These are phyloP conservation scores for Axinella damicornis DNA, from an alignment of 37 sponge, comb jelly and placozoan species.

Conservation along the genomic window DNA sequence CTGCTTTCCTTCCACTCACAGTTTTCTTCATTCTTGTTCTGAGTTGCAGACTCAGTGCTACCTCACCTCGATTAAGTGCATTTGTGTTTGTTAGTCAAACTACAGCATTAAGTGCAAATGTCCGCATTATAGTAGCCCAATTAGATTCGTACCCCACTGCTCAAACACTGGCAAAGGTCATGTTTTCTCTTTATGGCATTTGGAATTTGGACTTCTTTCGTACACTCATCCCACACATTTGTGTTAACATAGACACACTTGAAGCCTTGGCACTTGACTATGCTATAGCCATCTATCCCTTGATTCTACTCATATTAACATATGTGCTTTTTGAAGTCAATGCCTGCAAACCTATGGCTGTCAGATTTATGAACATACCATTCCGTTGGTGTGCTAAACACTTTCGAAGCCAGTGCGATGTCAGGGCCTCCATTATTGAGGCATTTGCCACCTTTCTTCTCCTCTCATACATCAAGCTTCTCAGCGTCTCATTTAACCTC, in stretches of 20 bases:
- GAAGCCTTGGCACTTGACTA: constrained; percentile 19
- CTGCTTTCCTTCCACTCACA: constrained; percentile 60
- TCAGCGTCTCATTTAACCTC: constrained; percentile 32
- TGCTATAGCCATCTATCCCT: constrained; percentile 34
- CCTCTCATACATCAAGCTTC: constrained; percentile 30
- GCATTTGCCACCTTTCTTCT: constrained; percentile 49
- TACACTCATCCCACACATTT: background rate
- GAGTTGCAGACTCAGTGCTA: constrained; percentile 55
- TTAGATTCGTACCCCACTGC: too few relatives aligned
- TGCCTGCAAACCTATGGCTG: background rate
- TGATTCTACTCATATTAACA: constrained; percentile 5
- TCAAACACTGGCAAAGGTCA: background rate
- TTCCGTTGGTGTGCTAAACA: background rate
- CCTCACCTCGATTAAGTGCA: constrained; percentile 49
- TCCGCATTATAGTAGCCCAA: background rate
- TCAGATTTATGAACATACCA: constrained; percentile 9
- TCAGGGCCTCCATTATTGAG: constrained; percentile 26
- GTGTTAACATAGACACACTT: constrained; percentile 7
- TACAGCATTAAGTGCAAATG: background rate
- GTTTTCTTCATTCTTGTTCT: constrained; percentile 54
- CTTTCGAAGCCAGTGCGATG: constrained; percentile 14
- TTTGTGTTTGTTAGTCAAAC: constrained; percentile 64
- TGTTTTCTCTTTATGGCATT: background rate
- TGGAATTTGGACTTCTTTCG: constrained; percentile 34
- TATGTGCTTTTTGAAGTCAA: constrained; percentile 14